Evolutionary conservation across 1,140 invertebrate genomes (phyloP).

Genomic region (fruit fly (Drosophila melanogaster)): Release_6_plus_ISO1_MT NT_037436.4:13721001-13721500

Average conservation of each 20-base stretch:
- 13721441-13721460: slow-evolving; percentile 61
- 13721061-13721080: slow-evolving; percentile 48
- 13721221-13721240: slow-evolving; percentile 22
- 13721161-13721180: slow-evolving; percentile 61
- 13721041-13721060: slow-evolving; percentile 72
- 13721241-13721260: slow-evolving; percentile 5
- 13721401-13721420: slow-evolving; percentile 45
- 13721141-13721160: slow-evolving; percentile 67
- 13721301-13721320: slow-evolving; percentile 47
- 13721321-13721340: slow-evolving; percentile 8
- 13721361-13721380: slow-evolving; percentile 74
- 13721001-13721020: slow-evolving; percentile 24
- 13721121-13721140: slow-evolving; percentile 73
- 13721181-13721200: slow-evolving; percentile 67
- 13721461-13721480: slow-evolving; percentile 83
- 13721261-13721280: background rate
- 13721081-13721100: slow-evolving; percentile 15
- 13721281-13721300: slow-evolving; percentile 18
- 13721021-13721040: slow-evolving; percentile 15
- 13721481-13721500: slow-evolving; percentile 83
- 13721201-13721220: background rate
- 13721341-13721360: slow-evolving; percentile 73
- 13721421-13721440: slow-evolving; percentile 30
- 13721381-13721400: slow-evolving; percentile 77
- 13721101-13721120: slow-evolving; percentile 62